Conservation (phyloP, 2,888 invertebrate species). For the Athalia circularis region DNA sequence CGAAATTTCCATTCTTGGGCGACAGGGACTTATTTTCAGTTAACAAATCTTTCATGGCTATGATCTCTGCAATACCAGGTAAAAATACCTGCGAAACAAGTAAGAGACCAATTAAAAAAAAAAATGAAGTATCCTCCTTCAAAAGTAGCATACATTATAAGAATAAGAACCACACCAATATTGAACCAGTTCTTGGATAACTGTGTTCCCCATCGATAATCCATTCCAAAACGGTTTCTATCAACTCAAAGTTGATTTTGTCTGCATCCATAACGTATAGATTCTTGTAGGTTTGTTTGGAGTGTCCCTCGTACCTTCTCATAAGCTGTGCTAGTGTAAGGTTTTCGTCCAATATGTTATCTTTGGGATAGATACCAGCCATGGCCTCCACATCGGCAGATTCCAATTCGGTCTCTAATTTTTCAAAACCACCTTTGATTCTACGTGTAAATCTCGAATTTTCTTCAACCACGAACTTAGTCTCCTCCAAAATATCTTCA, state of each 20-base stretch:
- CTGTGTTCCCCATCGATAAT: slow-evolving; percentile 83
- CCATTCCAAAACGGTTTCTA: slow-evolving; percentile 83
- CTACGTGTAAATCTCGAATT: slow-evolving; percentile 80
- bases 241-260: slow-evolving; percentile 86
- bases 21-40: slow-evolving; percentile 81
- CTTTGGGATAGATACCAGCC: slow-evolving; percentile 77
- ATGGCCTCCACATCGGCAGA: slow-evolving; percentile 78
- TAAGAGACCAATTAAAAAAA: slow-evolving; percentile 8
- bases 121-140: neutral
- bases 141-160: neutral
- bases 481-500: slow-evolving; percentile 86
- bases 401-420: slow-evolving; percentile 80
- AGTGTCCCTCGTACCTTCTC: slow-evolving; percentile 81
- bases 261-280: slow-evolving; percentile 86
- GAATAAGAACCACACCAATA: slow-evolving; percentile 75
- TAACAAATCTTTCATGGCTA: slow-evolving; percentile 82
- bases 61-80: slow-evolving; percentile 88
- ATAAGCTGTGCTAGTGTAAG: slow-evolving; percentile 81
- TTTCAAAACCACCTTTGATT: slow-evolving; percentile 78
- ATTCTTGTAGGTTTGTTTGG: slow-evolving; percentile 82
- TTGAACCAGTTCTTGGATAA: slow-evolving; percentile 84
- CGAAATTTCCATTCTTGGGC: slow-evolving; percentile 79
- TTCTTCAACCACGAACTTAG: slow-evolving; percentile 79
- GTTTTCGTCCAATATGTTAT: slow-evolving; percentile 82
- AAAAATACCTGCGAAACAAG: slow-evolving; percentile 78